Conservation (phyloP, 2,888 invertebrate species). For the Malacosoma neustria region DNA sequence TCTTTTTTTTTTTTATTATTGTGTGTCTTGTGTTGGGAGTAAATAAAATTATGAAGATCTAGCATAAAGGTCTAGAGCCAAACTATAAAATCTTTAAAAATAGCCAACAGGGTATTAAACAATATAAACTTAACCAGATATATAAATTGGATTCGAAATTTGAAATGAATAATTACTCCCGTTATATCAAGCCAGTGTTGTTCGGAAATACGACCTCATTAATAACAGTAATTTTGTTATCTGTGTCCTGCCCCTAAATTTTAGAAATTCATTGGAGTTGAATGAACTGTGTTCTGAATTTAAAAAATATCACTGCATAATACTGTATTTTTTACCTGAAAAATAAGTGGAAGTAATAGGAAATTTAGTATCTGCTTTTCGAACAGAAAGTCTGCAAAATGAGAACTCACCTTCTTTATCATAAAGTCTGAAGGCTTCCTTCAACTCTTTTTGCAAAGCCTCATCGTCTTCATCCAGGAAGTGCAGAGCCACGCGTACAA, state of each 20-base stretch:
- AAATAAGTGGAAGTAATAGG: background rate
- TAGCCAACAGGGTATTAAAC: too few relatives aligned
- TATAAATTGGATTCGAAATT: background rate
- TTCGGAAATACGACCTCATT: background rate
- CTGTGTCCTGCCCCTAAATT: background rate
- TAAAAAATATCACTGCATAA: too few relatives aligned
- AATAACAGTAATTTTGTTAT: background rate
- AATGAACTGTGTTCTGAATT: too few relatives aligned
- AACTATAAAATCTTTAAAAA: too few relatives aligned
- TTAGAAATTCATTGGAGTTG: background rate
- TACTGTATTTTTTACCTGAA: background rate
- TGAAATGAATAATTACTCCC: background rate
- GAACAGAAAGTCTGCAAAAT: background rate
- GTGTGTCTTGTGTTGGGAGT: too few relatives aligned
- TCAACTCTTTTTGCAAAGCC: constrained; percentile 88
- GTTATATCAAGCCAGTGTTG: background rate
- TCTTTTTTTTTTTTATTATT: too few relatives aligned
- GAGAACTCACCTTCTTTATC: constrained; percentile 84
- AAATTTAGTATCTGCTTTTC: background rate
- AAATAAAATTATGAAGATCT: too few relatives aligned
- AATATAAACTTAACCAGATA: too few relatives aligned
- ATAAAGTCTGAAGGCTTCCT: constrained; percentile 91
- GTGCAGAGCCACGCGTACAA: constrained; percentile 84
- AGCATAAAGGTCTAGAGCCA: too few relatives aligned
- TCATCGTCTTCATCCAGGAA: constrained; percentile 91